Conservation (phyloP, 1,140 invertebrate species). For the Bombus breviceps region DNA sequence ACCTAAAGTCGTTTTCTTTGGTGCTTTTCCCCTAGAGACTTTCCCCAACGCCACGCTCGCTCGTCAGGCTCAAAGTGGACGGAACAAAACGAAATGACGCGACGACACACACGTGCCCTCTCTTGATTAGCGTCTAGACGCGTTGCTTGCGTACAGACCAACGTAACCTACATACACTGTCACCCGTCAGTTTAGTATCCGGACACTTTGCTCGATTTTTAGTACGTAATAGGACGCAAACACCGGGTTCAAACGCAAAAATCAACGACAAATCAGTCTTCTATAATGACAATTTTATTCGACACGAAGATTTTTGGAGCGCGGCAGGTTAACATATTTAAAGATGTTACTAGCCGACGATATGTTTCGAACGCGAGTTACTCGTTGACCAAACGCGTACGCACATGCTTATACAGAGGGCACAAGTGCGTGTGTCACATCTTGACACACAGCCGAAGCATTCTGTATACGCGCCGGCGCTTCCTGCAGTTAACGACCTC, state of each 20-base stretch:
- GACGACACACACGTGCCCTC: constrained; percentile 45
- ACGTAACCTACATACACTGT: constrained; percentile 9
- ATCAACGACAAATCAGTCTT: no score
- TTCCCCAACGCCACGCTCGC: not conserved
- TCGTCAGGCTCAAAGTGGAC: constrained; percentile 10
- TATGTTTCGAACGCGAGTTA: not conserved
- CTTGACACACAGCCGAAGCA: constrained; percentile 33
- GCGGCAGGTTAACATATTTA: not conserved
- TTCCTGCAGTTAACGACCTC: constrained; percentile 81
- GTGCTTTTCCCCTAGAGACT: not conserved
- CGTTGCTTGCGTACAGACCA: not conserved
- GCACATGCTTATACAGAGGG: not conserved
- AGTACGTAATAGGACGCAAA: not conserved
- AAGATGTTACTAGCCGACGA: not conserved
- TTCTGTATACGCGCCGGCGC: constrained; percentile 66
- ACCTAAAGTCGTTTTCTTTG: not conserved
- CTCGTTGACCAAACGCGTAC: not conserved
- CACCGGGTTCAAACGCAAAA: no score
- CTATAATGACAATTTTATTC: fast-evolving
- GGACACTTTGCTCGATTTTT: not conserved
- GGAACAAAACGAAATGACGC: constrained; percentile 19
- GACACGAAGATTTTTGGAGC: fast-evolving
- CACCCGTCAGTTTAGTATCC: not conserved
- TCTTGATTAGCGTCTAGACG: constrained; percentile 65
- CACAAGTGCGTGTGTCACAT: constrained; percentile 36